Evolutionary conservation across 2,888 invertebrate genomes (phyloP).

Genomic region (Chloroclystis v-ata): DNA sequence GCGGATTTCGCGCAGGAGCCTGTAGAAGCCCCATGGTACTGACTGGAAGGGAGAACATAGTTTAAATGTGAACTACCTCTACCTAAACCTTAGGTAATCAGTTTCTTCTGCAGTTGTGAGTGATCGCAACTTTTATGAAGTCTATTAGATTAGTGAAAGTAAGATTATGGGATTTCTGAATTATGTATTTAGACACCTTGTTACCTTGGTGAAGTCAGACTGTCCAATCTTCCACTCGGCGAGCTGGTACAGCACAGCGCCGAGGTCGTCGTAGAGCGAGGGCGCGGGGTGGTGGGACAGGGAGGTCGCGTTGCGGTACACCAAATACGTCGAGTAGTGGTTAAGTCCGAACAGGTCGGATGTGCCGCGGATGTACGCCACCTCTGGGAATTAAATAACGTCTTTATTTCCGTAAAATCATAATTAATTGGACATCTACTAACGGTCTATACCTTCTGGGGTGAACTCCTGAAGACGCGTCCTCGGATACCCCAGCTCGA

Average conservation of each 20-base stretch:
- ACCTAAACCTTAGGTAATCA: too few relatives aligned
- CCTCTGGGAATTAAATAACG: conserved; percentile 46
- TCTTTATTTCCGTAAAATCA: too few relatives aligned
- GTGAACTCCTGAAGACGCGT: conserved; percentile 43
- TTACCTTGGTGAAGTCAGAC: conserved; percentile 28
- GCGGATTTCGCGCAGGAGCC: conserved; percentile 68
- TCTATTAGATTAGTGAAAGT: too few relatives aligned
- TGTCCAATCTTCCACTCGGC: conserved; percentile 33
- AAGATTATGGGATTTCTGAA: too few relatives aligned
- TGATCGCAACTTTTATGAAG: too few relatives aligned
- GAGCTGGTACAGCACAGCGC: conserved; percentile 24
- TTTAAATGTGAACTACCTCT: too few relatives aligned
- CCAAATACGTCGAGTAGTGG: conserved; percentile 74
- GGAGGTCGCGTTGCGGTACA: conserved; percentile 40
- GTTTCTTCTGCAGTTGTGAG: too few relatives aligned
- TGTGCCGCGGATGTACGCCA: conserved; percentile 42
- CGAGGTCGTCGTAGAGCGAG: conserved; percentile 36
- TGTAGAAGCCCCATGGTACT: conserved; percentile 76
- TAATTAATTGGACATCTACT: too few relatives aligned
- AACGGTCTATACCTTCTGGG: conserved; percentile 10
- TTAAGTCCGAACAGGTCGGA: conserved; percentile 74
- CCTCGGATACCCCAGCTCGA: conserved; percentile 50
- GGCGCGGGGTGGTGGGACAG: conserved; percentile 30
- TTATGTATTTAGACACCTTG: too few relatives aligned
- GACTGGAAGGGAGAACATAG: conserved; percentile 23